A percentile compares a stretch with the other conserved stretches of the same genome.
These are phyloP conservation scores for Urocyon cinereoargenteus DNA, from an alignment of 2,797 vertebrate genomes.

Conservation along the genomic window DNA sequence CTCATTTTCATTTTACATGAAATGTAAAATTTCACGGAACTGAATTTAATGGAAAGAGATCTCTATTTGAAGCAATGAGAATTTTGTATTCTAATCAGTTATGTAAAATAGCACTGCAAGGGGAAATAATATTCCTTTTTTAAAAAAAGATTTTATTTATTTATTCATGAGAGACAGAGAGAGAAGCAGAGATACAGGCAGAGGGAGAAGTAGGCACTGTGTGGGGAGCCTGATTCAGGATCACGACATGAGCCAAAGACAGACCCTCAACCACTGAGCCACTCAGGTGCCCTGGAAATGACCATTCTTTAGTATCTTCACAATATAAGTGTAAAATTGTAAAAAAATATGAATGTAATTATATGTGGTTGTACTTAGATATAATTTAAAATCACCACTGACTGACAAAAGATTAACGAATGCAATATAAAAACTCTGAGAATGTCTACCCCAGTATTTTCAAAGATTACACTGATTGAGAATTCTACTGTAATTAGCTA, in stretches of 20 bases:
- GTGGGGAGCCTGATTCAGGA: no score
- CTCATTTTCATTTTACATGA: not conserved
- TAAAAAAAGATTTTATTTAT: no score
- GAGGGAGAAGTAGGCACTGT: no score
- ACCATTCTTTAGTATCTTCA: not conserved
- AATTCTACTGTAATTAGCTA: not conserved
- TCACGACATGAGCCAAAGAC: no score
- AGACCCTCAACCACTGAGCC: no score
- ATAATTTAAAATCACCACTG: not conserved
- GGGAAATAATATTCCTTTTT: not conserved
- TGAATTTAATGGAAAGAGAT: slow-evolving; percentile 35
- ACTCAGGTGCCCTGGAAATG: not conserved
- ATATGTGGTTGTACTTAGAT: not conserved
- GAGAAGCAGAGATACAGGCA: no score
- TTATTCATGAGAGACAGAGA: no score
- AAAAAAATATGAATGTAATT: not conserved
- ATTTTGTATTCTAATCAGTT: slow-evolving; percentile 10
- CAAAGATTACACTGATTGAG: not conserved
- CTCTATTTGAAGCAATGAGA: not conserved
- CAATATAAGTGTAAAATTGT: not conserved
- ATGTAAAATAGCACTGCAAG: not conserved
- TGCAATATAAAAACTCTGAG: not conserved
- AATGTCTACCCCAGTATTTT: not conserved
- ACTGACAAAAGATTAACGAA: not conserved
- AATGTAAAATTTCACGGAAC: slow-evolving; percentile 2